These are phyloP conservation scores for Arion vulgaris DNA, from an alignment of 1,140 invertebrate genomes.

Conservation along the genomic window DNA sequence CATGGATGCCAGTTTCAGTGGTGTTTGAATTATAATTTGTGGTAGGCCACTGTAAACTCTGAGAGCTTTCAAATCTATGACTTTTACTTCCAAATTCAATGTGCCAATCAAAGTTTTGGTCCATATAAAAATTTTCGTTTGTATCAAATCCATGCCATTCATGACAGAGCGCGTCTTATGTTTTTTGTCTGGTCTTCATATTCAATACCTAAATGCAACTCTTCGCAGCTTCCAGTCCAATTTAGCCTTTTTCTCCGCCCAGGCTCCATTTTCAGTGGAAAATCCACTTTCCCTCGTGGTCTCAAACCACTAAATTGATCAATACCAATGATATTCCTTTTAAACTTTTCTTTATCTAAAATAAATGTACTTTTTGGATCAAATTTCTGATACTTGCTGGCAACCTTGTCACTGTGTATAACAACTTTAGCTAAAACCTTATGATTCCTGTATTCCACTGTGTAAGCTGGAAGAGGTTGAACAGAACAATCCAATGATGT, in stretches of 20 bases:
- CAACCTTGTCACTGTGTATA: neutral
- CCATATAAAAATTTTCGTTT: neutral
- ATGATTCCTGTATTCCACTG: neutral
- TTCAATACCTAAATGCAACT: neutral
- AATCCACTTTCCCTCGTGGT: neutral
- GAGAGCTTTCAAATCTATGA: neutral
- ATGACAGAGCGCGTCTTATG: neutral
- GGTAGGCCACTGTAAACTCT: neutral
- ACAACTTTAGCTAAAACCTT: neutral
- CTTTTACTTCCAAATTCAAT: neutral
- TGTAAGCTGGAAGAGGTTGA: neutral
- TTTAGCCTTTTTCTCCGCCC: neutral
- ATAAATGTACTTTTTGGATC: neutral
- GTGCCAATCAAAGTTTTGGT: neutral
- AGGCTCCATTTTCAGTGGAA: neutral
- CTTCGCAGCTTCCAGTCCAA: slow-evolving; percentile 4
- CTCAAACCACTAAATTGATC: neutral
- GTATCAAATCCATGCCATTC: slow-evolving; percentile 14
- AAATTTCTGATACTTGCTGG: neutral
- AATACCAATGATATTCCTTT: neutral
- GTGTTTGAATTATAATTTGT: neutral
- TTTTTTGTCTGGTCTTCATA: neutral
- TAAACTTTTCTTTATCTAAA: neutral
- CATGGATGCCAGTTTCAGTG: neutral
- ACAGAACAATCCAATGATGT: neutral